Evolutionary conservation across 1,140 invertebrate genomes (phyloP), one percentile per base, ranked within the genome.

Genomic region (Drosophila lacertosa): DNA sequence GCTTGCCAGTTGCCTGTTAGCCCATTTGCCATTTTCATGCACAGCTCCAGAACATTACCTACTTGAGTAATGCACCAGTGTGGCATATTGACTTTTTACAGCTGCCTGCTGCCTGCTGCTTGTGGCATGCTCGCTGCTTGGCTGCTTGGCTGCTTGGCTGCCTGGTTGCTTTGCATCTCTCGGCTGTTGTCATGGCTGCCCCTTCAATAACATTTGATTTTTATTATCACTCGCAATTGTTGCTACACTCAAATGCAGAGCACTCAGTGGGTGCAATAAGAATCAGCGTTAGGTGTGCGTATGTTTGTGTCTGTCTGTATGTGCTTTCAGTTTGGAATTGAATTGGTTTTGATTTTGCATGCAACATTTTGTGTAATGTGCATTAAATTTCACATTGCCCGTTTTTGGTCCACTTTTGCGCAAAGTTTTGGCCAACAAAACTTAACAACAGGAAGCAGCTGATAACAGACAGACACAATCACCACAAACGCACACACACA

Each of bases 391-490:
- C 18, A 40, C 29, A 53, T 66, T 29, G 39, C 33, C 16, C 39
- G 24, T 48, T 78, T 65, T 57, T 51, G 60, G 74, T 58, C 53
- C 59, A 53, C 74, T 26, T 67, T 74, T 51, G 40, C 16, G 26
- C 13, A 58, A 51, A 66, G 66, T 69, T 68, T 35, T 76, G 35
- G 40, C 54, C 54, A 40, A 42, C 51, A 48, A 70, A 84, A 86
- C 82, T 81, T 88, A 88, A 74, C 77, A 86, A 86, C 81, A 86
- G 81, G 81, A 86, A 81, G 65, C 74, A 59, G 82, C 82, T 88
- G 81, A 86, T 86, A 88, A 67, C 77, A 53, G 47, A 58, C 67
- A 63, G 5, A 3, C 20, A 11, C 24, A 48, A 24, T 4, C 44
- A n/a, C 67, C 64, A 35, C 26, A 47, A 32, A 35, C 59, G 72